Conservation (phyloP, 2,113 vertebrate species). For the Poeciliopsis retropinna region DNA sequence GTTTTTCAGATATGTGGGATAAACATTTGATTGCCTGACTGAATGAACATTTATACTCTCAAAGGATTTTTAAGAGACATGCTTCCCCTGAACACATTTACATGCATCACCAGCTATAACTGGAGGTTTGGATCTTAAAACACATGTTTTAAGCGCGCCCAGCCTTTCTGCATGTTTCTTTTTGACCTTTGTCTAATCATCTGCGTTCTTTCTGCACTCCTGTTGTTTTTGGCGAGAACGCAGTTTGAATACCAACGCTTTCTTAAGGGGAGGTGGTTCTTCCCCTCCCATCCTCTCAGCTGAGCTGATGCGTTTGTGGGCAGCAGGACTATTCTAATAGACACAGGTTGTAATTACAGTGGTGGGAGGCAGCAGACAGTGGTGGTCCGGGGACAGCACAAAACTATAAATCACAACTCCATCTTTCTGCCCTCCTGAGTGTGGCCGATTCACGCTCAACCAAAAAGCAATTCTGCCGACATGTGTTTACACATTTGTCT, state of each 20-base stretch:
- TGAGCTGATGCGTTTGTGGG: slow-evolving; percentile 73
- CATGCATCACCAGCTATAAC: slow-evolving; percentile 23
- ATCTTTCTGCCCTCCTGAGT: slow-evolving; percentile 79
- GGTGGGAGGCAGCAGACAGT: slow-evolving; percentile 80
- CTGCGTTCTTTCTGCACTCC: slow-evolving; percentile 57
- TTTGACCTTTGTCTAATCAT: slow-evolving; percentile 74
- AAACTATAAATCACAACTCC: slow-evolving; percentile 84
- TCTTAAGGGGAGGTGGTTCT: slow-evolving; percentile 38
- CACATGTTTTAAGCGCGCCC: slow-evolving; percentile 36
- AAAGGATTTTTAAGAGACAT: background rate
- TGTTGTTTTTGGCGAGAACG: slow-evolving; percentile 50
- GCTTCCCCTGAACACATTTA: slow-evolving; percentile 21
- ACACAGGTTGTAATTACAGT: slow-evolving; percentile 81
- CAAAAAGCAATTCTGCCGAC: slow-evolving; percentile 86
- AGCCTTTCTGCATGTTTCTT: slow-evolving; percentile 63
- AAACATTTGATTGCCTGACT: background rate
- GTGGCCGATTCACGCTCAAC: slow-evolving; percentile 78
- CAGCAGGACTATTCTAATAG: slow-evolving; percentile 80
- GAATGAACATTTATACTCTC: background rate
- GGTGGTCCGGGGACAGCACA: slow-evolving; percentile 77
- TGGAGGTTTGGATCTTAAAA: slow-evolving; percentile 46
- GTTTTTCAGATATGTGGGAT: background rate
- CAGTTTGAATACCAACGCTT: slow-evolving; percentile 72
- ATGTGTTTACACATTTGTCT: slow-evolving; percentile 85
- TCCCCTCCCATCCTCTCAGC: slow-evolving; percentile 39